Base-by-base conservation (phyloP, 2,113 vertebrate species). In the Typhlomys cinereus region DNA sequence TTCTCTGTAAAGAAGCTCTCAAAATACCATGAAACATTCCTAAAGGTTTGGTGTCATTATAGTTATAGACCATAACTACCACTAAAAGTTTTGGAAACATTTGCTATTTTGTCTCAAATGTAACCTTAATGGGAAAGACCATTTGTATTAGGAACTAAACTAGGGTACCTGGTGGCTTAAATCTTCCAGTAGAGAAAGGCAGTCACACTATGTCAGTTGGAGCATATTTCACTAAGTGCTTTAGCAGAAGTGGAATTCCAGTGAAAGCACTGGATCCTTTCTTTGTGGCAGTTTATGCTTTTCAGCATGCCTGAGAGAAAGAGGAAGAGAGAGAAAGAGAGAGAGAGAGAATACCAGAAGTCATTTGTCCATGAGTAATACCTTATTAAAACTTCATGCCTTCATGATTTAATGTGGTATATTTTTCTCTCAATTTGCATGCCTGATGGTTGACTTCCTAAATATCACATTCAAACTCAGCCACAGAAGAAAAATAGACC, bases 381-480 rank as follows among this genome's bases (percentile, higher is more conserved):
- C 48, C 87, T 96, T 95, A 94, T 95, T 95, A 97, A 97, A 95
- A 1, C 36, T 6, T 94, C 62, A 50, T 94, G 94, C 2, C 36
- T 6, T 94, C 62, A 50, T 94, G 94, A 97, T 96, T 96, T 95
- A 94, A 92, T 78, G 54, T 94, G 94, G 92, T 91, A 94, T n/a
- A 76, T 94, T 96, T 96, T 91, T 36, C 90, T 94, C 74, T 67
- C 64, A 62, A 57, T 97, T 97, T 97, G 73, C 88, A 87, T 97
- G 95, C 73, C 83, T 95, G 92, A 85, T 95, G 96, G 94, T 91
- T 57, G 66, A 85, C 87, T 97, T 97, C 71, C 92, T 95, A 96
- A 96, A 89, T 94, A 96, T 90, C 92, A 92, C 57, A 64, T 96
- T 96, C 61, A 67, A 78, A 80, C 87, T 84, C 44, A 85, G 89